Evolutionary conservation across 2,113 vertebrate species (phyloP), one percentile per base, ranked within the genome.

Genomic region (Varanus salvator): DNA sequence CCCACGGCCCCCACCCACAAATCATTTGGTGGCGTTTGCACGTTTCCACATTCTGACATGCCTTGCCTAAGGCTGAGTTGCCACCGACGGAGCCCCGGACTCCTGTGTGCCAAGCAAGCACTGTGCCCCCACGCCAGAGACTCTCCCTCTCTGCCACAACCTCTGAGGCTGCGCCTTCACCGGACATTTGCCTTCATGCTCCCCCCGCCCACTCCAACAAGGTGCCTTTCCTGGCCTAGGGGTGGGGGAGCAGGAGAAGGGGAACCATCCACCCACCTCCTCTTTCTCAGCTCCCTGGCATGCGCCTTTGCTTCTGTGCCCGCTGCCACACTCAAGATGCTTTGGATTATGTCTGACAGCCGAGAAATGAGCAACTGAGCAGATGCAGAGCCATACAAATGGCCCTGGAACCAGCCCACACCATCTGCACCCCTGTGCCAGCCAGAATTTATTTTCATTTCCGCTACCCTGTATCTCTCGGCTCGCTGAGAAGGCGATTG

Each of bases 351-450:
- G 76, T 94, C 94, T 97, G 95, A 75, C 87, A 89, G 93, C 64
- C 90, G 6, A 94, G 94, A 96, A 95, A 93, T 91, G 97, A 96
- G 95, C 95, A 94, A 78, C 3, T 8, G 90, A 95, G 94, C 95
- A 96, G 95, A 97, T 94, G 95, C 85, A 69, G 82, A 4, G n/a
- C 82, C 93, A 91, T 71, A 80, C 88, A 93, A 90, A 94, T 4
- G 15, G 23, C 76, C n/a, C 85, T 94, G 95, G 94, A 95, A 97
- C 75, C 94, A 89, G 94, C 85, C 93, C 92, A 93, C 89, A 87
- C 94, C 97, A 96, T 94, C 96, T 95, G 95, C 95, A 94, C 90
- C 93, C 93, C n/a, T 38, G 77, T 68, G 89, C 90, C 86, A 89
- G 88, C 94, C 94, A 94, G 91, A 91, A 91, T 90, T 44, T 87